Base-by-base conservation (phyloP, 2,113 vertebrate genomes). In the Brachyhypopomus occidentalis region DNA sequence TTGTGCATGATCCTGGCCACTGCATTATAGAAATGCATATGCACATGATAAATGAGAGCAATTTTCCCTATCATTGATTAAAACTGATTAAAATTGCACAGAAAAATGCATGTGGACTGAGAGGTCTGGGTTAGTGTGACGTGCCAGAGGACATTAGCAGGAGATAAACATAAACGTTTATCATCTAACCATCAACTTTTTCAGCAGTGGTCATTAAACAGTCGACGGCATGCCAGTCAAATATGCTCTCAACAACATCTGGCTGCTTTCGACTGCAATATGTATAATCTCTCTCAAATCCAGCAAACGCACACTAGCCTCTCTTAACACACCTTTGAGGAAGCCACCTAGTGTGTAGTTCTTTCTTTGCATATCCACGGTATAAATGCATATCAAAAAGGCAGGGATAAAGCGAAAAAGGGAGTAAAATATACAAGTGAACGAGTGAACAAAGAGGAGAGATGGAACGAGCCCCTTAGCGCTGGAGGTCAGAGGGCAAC, bases 71-170 rank as follows among this genome's bases (percentile, higher is more conserved):
- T 88, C 81, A 78, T 52, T 86, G 88, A 90, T 92, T 86, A 77
- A 89, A 89, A 86, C 86, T 87, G 88, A 90, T 92, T 87, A 76
- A 89, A 90, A 87, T 88, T 87, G 72, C 77, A 62, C 81, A 82
- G n/a, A 91, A 89, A 88, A 86, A 88, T 88, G 86, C 73, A 77
- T 85, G 73, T 76, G 58, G 76, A 64, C 67, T 73, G 27, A 66
- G 41, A 64, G 62, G 22, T 41, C 58, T 34, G 70, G 19, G 66
- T 55, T 71, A 34, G 20, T 19, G 20, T 41, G 62, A 73, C 59
- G 77, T 71, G 64, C 64, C 77, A 79, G 66, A 36, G 34, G 55
- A 69, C 66, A 71, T 79, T 59, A 59, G 20, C 23, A 23, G 75
- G 23, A 77, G 60, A 77, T 77, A 77, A 77, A 77, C 75, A 30